phyloP scores from a whole-genome alignment of 2,113 vertebrate genomes.

The Aegithalos caudatus region DNA sequence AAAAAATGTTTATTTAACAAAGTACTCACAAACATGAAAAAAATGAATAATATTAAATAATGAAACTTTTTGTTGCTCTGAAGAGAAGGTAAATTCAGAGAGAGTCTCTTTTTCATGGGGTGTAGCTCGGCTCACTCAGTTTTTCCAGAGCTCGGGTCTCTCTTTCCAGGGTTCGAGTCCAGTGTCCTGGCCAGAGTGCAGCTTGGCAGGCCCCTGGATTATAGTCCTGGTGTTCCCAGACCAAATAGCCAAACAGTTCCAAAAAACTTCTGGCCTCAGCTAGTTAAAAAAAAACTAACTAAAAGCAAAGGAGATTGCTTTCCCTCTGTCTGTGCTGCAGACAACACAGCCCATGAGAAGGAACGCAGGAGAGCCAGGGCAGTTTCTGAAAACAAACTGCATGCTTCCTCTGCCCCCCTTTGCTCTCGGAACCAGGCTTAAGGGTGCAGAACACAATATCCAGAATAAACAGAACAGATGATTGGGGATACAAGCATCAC shows the following conservation, averaged over 20 bases:
- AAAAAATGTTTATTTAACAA: not conserved
- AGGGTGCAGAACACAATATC: not conserved
- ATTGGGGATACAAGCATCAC: not conserved
- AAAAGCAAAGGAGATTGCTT: not conserved
- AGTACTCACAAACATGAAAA: not conserved
- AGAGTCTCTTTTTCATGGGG: not conserved
- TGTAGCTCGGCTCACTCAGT: rapidly evolving
- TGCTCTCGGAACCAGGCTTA: rapidly evolving
- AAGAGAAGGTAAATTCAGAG: not conserved
- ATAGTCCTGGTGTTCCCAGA: not conserved
- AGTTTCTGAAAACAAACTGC: not conserved
- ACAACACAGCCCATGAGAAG: not conserved
- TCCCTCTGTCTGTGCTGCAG: not conserved
- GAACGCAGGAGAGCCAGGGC: not conserved
- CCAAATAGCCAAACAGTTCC: not conserved
- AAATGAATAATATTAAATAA: not conserved
- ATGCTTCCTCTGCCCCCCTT: rapidly evolving
- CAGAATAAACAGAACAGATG: not conserved
- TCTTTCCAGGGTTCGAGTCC: rapidly evolving
- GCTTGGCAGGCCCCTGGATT: too few species aligned
- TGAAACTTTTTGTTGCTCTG: not conserved
- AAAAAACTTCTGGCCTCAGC: not conserved
- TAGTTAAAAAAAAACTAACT: not conserved
- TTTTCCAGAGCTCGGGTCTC: rapidly evolving
- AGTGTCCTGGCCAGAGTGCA: rapidly evolving